Evolutionary conservation across 2,888 invertebrate species (phyloP), one percentile per base, ranked within the genome.

Genomic region (Phaonia tiefii): DNA sequence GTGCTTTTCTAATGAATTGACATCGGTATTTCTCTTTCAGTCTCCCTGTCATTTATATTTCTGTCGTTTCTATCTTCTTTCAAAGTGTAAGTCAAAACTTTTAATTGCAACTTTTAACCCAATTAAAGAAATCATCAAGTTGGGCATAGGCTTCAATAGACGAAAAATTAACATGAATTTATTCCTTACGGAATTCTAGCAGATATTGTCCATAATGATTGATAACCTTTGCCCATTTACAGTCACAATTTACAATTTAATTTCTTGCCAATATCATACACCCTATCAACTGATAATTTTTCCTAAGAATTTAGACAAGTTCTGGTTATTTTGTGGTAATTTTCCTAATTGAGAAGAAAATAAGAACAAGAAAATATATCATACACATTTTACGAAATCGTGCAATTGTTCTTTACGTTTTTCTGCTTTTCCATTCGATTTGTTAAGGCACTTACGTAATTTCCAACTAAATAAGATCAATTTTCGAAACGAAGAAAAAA

Each of bases 31-130:
- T n/a, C n/a, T n/a, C n/a, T n/a, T n/a, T n/a, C n/a, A n/a, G 1
- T 37, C 58, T 8, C 15, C 22, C 56, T n/a, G 26, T 56, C 39
- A 31, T 31, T n/a, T 60, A 15, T 60, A 11, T 37, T 4, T n/a
- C 60, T 60, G 60, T 56, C n/a, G 25, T 56, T 3, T 39, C 60
- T 20, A 42, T 4, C 26, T 20, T 39, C 63, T 42, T 13, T 39
- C 31, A 3, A 31, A 63, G 73, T 69, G 69, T 39, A 63, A 69
- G 44, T 73, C 37, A 78, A 73, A 65, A 69, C 26, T 78, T 79
- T 79, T 79, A 79, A 74, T 79, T 70, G 74, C 15, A 26, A 70
- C 70, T 70, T 56, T 70, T 56, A 56, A 63, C 20, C 79, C 65
- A 79, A 56, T 79, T 78, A 73, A 78, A 73, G 49, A 69, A 25